A percentile compares a stretch with the other conserved stretches of the same genome.
phyloP scores from a whole-genome alignment of 1,140 invertebrate species.

The Eurosta solidaginis region DNA sequence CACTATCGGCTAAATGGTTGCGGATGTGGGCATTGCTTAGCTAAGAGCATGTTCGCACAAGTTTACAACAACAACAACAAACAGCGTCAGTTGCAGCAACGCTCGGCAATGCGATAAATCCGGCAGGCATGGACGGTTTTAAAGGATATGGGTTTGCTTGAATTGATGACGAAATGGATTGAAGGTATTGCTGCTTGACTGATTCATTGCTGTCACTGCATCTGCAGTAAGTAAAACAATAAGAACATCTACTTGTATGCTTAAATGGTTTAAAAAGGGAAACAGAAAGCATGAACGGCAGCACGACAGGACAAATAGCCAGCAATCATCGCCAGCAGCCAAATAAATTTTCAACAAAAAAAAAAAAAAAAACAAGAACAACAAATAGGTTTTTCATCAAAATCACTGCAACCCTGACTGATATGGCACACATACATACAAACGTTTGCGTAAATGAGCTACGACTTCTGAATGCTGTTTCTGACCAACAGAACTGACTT shows the following conservation, averaged over 20 bases:
- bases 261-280: too few relatives aligned
- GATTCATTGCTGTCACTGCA: neutral
- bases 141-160: neutral
- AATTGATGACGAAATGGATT: constrained; percentile 18
- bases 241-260: too few relatives aligned
- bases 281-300: neutral
- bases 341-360: neutral
- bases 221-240: neutral
- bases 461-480: neutral
- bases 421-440: neutral
- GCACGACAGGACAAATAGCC: neutral
- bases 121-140: neutral
- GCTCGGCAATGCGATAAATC: neutral
- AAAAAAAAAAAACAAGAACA: too few relatives aligned
- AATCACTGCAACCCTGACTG: neutral
- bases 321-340: neutral
- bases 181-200: neutral
- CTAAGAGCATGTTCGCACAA: neutral
- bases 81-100: neutral
- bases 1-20: neutral
- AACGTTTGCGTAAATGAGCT: neutral
- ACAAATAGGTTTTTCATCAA: constrained; percentile 1
- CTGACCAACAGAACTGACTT: neutral
- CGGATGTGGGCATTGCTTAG: neutral
- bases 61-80: too few relatives aligned